Evolutionary conservation across 1,140 invertebrate genomes (phyloP).

Genomic region (Lucilia cuprina): DNA sequence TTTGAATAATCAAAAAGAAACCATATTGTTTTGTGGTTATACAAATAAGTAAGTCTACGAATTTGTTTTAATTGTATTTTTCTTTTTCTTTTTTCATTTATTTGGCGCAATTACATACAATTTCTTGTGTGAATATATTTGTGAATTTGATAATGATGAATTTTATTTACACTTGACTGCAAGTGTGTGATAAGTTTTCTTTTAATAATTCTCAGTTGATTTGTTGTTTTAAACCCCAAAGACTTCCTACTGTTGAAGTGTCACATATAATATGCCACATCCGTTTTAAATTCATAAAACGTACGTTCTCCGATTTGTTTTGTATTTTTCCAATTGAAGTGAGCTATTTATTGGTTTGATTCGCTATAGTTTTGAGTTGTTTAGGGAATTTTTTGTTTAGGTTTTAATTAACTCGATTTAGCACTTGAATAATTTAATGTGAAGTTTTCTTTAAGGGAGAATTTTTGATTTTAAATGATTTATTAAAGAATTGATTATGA

Average conservation of each 20-base stretch:
- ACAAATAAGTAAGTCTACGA: neutral
- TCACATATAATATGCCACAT: constrained; percentile 57
- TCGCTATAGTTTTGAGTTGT: neutral
- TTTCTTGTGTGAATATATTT: neutral
- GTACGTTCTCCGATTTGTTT: neutral
- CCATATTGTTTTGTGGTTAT: constrained; percentile 1
- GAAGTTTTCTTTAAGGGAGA: neutral
- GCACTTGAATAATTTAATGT: constrained; percentile 49
- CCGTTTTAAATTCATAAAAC: constrained; percentile 42
- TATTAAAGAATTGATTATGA: too few relatives aligned
- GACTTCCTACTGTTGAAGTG: constrained; percentile 32
- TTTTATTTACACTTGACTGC: constrained; percentile 56
- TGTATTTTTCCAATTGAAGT: neutral
- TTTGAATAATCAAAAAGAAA: neutral
- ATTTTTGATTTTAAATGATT: too few relatives aligned
- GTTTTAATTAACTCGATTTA: constrained; percentile 62
- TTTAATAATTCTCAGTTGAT: constrained; percentile 38
- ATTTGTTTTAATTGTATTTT: neutral
- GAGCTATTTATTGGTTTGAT: neutral
- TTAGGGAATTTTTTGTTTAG: constrained; percentile 4
- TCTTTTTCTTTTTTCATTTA: neutral
- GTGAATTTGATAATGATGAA: constrained; percentile 42
- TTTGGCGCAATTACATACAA: neutral
- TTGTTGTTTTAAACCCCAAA: constrained; percentile 7
- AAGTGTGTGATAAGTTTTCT: constrained; percentile 41